phyloP scores from a whole-genome alignment of 2,113 vertebrate genomes.

The Merops nubicus region DNA sequence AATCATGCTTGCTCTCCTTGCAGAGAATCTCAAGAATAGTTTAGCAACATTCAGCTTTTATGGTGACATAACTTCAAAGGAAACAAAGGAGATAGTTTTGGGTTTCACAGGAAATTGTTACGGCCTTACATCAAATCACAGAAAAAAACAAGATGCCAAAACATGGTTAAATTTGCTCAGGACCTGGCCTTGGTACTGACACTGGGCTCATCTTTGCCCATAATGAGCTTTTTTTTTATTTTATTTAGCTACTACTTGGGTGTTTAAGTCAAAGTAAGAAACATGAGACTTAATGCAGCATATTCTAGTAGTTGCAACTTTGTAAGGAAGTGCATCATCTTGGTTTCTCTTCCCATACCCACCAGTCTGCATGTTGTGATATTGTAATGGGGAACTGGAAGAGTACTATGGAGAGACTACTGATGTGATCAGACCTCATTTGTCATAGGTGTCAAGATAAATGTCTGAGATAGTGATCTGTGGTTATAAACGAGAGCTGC shows the following conservation, averaged over 20 bases:
- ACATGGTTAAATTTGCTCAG: neutral
- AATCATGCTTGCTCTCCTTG: neutral
- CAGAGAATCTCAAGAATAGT: neutral
- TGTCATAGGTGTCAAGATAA: neutral
- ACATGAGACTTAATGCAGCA: neutral
- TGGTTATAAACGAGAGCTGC: too few species aligned
- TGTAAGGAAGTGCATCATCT: neutral
- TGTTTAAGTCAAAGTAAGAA: neutral
- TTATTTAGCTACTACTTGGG: neutral
- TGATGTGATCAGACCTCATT: neutral
- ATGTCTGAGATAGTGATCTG: neutral
- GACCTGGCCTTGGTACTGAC: slow-evolving; percentile 33
- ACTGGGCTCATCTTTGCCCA: neutral
- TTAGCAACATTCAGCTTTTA: neutral
- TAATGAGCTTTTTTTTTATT: neutral
- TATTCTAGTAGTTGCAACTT: neutral
- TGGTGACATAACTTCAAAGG: neutral
- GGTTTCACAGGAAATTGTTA: neutral
- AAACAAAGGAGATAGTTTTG: neutral
- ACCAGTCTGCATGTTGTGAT: neutral
- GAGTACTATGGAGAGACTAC: fast-evolving
- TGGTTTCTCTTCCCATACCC: neutral
- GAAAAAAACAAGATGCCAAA: neutral
- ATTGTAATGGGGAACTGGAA: neutral
- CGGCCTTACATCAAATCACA: neutral